Percentiles rank a stretch among this genome's conserved stretches.
Conservation (phyloP, 2,888 invertebrate species). For the Drosophila mettleri region DNA sequence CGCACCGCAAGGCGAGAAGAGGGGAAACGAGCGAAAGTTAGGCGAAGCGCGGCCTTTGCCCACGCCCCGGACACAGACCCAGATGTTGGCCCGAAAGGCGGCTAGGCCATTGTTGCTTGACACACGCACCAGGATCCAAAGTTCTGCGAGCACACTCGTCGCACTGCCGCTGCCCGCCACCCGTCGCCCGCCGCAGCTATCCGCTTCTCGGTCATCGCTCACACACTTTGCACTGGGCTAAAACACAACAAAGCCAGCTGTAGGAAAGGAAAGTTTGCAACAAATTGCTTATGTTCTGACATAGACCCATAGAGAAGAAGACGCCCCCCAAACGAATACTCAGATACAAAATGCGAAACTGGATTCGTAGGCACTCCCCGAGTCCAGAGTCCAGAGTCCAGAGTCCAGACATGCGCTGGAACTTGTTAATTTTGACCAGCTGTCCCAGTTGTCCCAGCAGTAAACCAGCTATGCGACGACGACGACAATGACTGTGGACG, state of each 20-base stretch:
- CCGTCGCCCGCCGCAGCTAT: neutral
- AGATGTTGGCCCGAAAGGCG: slow-evolving; percentile 38
- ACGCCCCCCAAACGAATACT: slow-evolving; percentile 20
- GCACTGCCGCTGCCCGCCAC: neutral
- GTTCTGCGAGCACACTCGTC: slow-evolving; percentile 43
- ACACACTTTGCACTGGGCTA: slow-evolving; percentile 17
- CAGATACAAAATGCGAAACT: slow-evolving; percentile 15
- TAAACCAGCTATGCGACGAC: slow-evolving; percentile 51
- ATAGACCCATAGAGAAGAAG: slow-evolving; percentile 44
- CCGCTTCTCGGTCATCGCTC: slow-evolving; percentile 5
- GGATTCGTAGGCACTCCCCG: slow-evolving; percentile 30
- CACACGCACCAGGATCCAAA: slow-evolving; percentile 53
- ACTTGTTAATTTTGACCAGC: slow-evolving; percentile 80
- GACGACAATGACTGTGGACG: slow-evolving; percentile 23
- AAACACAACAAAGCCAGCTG: slow-evolving; percentile 66
- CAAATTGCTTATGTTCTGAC: slow-evolving; percentile 76
- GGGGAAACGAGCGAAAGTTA: slow-evolving; percentile 4
- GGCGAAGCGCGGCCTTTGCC: slow-evolving; percentile 25
- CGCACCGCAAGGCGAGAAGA: neutral
- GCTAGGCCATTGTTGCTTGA: slow-evolving; percentile 46
- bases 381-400: slow-evolving; percentile 8
- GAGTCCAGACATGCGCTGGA: slow-evolving; percentile 67
- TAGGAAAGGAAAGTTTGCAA: slow-evolving; percentile 75
- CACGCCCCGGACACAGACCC: slow-evolving; percentile 21
- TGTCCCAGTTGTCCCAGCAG: slow-evolving; percentile 69